These are phyloP conservation scores for Speoplatyrhinus poulsoni DNA, from an alignment of 2,113 vertebrate species.

Conservation along the genomic window DNA sequence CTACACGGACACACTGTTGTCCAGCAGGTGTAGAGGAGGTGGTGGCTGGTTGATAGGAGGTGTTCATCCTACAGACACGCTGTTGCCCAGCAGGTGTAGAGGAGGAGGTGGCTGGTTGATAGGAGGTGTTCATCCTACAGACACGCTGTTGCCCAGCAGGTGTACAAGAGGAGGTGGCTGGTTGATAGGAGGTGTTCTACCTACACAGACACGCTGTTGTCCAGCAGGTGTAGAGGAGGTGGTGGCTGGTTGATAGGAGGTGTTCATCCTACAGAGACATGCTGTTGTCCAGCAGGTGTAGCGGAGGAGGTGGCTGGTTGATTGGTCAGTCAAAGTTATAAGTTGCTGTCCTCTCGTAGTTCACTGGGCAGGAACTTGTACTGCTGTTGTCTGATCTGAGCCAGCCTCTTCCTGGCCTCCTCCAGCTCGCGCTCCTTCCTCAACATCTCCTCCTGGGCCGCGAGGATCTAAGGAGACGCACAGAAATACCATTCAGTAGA, in stretches of 20 bases:
- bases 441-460: constrained; percentile 98
- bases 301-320: background rate
- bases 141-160: background rate
- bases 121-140: background rate
- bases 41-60: background rate
- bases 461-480: constrained; percentile 85
- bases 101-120: too few relatives aligned
- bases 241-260: background rate
- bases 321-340: background rate
- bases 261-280: background rate
- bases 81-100: too few relatives aligned
- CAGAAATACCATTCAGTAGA: background rate
- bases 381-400: constrained; percentile 98
- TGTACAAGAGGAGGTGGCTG: background rate
- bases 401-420: constrained; percentile 96
- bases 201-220: background rate
- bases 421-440: constrained; percentile 96
- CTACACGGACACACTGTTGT: background rate
- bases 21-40: background rate
- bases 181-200: background rate
- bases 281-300: background rate
- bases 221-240: background rate
- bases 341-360: constrained; percentile 91
- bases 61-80: background rate
- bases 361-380: constrained; percentile 98